Percentiles rank a stretch among this genome's conserved stretches.
Evolutionary conservation across 1,140 invertebrate genomes (phyloP).

Genomic region (Trypoxylus dichotomus): DNA sequence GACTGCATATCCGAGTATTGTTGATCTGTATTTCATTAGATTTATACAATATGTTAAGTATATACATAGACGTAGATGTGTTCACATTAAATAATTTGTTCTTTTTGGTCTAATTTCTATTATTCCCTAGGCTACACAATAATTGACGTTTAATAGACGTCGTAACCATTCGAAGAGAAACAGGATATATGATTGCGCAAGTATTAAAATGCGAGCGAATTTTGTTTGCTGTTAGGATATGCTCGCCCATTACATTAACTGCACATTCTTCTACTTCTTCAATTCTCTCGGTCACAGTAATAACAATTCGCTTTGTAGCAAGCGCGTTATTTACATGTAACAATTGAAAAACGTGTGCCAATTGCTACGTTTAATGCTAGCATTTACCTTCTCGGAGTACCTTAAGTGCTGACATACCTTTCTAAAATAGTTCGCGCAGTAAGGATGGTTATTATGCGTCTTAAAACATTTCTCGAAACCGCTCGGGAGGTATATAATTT

Average conservation of each 20-base stretch:
- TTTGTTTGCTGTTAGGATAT: background rate
- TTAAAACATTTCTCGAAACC: background rate
- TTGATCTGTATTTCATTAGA: background rate
- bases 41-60: background rate
- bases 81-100: background rate
- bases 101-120: background rate
- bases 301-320: background rate
- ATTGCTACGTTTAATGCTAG: background rate
- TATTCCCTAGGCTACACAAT: background rate
- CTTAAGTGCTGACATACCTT: conserved; percentile 1
- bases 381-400: background rate
- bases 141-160: background rate
- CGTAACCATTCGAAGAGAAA: background rate
- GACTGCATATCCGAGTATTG: background rate
- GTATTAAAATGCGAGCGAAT: background rate
- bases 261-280: background rate
- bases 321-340: background rate
- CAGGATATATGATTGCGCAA: background rate
- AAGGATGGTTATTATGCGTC: background rate
- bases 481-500: background rate
- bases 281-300: background rate
- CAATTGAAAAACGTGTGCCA: background rate
- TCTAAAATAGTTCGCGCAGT: background rate
- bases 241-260: background rate
- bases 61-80: background rate